Base-by-base conservation (phyloP, 2,113 vertebrate genomes). In the Bubo bubo region DNA sequence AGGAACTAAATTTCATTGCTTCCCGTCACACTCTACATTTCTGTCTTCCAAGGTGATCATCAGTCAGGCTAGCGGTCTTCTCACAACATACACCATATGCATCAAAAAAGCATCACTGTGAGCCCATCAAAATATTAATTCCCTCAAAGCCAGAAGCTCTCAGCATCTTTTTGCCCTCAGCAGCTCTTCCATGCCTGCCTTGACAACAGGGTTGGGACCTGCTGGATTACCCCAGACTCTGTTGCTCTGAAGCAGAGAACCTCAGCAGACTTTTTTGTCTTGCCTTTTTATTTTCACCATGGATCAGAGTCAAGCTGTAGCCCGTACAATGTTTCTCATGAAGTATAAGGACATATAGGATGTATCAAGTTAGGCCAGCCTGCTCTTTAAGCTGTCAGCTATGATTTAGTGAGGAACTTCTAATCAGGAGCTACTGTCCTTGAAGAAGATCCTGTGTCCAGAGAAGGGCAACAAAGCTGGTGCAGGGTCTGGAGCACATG, bases 221-320 rank as follows among this genome's bases (percentile, higher is more conserved):
- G 26, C 24, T 47, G 45, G 53, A 4, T 45, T 55, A 24, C 23
- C 9, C 34, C 35, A 35, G 70, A 20, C 23, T 24, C 49, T 70
- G 32, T 21, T 66, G 56, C 56, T 79, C 56, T 62, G 71, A 71
- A 64, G 50, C 66, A 52, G 12, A 47, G 66, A 52, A 12, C 47
- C 70, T 53, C 56, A 71, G 72, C 50, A 90, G n/a, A 41, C 9
- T 28, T 55, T 85, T 55, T 27, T 23, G 13, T n/a, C 23, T 80
- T 4, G 0, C 37, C 34, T 79, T 60, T 56, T 52, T 49, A 19
- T 62, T 58, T 56, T 67, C 20, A 24, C 12, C 0, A 0, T 26
- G 47, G 50, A 10, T 74, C 39, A 71, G 26, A 82, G 35, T 28
- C 60, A 43, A 56, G 45, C 43, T 45, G 43, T 45, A 18, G 43